Evolutionary conservation across 2,113 vertebrate genomes (phyloP).

Genomic region (Neomonachus schauinslandi): DNA sequence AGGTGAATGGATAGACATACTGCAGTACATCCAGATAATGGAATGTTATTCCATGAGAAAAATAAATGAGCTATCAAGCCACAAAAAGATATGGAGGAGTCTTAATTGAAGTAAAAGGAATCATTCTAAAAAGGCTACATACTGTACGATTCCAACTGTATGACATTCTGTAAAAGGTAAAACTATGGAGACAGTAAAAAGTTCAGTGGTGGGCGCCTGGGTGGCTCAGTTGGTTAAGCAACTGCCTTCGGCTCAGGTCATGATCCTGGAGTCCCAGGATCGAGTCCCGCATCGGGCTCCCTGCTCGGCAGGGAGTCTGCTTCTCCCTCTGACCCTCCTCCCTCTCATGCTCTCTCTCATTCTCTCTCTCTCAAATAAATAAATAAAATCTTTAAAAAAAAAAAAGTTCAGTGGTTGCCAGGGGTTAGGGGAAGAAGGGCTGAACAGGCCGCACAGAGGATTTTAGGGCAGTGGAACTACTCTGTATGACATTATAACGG

Average conservation of each 20-base stretch:
- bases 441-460: background rate
- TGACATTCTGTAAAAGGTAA: conserved; percentile 15
- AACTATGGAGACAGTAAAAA: conserved; percentile 19
- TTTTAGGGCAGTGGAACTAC: background rate
- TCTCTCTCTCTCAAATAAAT: no score
- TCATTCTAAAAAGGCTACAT: background rate
- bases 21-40: background rate
- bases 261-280: no score
- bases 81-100: background rate
- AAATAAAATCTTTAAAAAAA: no score
- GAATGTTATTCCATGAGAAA: background rate
- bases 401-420: background rate
- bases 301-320: no score
- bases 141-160: background rate
- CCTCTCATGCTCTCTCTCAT: no score
- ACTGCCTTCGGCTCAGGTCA: no score
- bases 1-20: background rate
- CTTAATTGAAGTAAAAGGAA: conserved; percentile 33
- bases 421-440: background rate
- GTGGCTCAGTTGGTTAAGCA: no score
- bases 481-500: background rate
- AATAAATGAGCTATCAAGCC: conserved; percentile 34
- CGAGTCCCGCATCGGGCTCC: no score
- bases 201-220: background rate
- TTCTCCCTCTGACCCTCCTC: no score